Evolutionary conservation across 2,797 vertebrate species (phyloP).

Genomic region (Cyclopterus lumpus): DNA sequence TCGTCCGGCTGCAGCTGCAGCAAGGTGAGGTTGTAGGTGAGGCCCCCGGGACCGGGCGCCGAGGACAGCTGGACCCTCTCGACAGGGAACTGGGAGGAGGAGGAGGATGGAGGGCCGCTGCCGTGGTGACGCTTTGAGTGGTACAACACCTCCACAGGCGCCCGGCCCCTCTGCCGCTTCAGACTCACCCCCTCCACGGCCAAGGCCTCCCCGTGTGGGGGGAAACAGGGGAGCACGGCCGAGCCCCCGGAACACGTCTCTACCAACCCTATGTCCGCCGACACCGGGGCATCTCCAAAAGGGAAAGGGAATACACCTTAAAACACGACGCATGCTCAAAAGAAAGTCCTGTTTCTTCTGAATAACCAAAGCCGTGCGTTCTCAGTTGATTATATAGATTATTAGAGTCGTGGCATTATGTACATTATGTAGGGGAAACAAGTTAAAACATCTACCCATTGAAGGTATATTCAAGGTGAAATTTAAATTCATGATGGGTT

Average conservation of each 20-base stretch:
- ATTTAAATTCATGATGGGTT: not conserved
- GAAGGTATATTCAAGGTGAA: not conserved
- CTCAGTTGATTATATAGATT: not conserved
- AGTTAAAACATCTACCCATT: not conserved
- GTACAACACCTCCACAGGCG: conserved; percentile 69
- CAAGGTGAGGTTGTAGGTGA: conserved; percentile 73
- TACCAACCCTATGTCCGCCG: conserved; percentile 45
- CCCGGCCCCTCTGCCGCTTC: conserved; percentile 54
- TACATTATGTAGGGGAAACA: too few relatives aligned
- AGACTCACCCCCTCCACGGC: conserved; percentile 70
- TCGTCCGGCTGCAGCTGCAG: conserved; percentile 71
- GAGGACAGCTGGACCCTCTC: conserved; percentile 57
- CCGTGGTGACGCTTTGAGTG: conserved; percentile 53
- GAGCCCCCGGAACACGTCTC: conserved; percentile 71
- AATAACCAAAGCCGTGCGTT: not conserved
- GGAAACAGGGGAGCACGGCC: conserved; percentile 64
- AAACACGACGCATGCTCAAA: not conserved
- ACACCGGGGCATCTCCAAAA: conserved; percentile 44
- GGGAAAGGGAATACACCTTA: conserved; percentile 36
- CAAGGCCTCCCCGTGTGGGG: conserved; percentile 11
- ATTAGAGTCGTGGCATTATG: not conserved
- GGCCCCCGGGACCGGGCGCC: conserved; percentile 34
- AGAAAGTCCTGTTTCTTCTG: not conserved
- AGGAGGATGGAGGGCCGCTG: conserved; percentile 2
- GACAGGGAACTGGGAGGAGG: conserved; percentile 25